Percentiles rank a stretch among this genome's conserved stretches.
Conservation (phyloP, 2,888 invertebrate species). For the Agriopis aurantiaria region DNA sequence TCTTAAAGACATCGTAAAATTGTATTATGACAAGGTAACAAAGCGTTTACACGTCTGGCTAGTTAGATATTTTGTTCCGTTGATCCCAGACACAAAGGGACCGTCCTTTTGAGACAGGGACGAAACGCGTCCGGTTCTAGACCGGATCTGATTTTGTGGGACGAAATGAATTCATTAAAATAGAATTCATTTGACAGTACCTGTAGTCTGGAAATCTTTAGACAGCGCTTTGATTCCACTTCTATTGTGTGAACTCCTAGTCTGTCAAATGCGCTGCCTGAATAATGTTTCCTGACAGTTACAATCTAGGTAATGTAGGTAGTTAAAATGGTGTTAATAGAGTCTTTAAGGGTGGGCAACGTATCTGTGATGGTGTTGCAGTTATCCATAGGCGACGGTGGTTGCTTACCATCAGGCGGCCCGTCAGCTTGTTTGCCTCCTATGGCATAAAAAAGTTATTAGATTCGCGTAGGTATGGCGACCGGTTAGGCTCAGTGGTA, state of each 20-base stretch:
- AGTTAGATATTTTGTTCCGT: constrained; percentile 9
- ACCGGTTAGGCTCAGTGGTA: too few relatives aligned
- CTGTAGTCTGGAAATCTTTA: constrained; percentile 2
- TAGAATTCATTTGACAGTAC: constrained; percentile 12
- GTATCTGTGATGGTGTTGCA: too few relatives aligned
- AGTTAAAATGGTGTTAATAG: too few relatives aligned
- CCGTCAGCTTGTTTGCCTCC: too few relatives aligned
- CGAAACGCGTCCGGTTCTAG: constrained; percentile 18
- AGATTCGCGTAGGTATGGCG: too few relatives aligned
- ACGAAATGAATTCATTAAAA: constrained; percentile 18
- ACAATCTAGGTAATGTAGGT: too few relatives aligned
- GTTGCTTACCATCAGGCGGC: too few relatives aligned
- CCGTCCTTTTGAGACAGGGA: constrained; percentile 23
- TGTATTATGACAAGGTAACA: constrained; percentile 13
- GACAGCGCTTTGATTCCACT: background rate
- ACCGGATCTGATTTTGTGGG: constrained; percentile 19
- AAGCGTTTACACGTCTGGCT: constrained; percentile 1
- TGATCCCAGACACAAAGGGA: constrained; percentile 29
- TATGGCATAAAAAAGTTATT: too few relatives aligned
- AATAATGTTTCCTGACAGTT: background rate
- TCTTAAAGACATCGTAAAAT: background rate
- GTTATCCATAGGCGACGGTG: too few relatives aligned
- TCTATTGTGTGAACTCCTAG: too few relatives aligned
- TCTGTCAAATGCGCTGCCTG: background rate
- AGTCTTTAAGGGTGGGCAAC: too few relatives aligned